phyloP scores from a whole-genome alignment of 1,140 invertebrate species.

The Dysdera silvatica region DNA sequence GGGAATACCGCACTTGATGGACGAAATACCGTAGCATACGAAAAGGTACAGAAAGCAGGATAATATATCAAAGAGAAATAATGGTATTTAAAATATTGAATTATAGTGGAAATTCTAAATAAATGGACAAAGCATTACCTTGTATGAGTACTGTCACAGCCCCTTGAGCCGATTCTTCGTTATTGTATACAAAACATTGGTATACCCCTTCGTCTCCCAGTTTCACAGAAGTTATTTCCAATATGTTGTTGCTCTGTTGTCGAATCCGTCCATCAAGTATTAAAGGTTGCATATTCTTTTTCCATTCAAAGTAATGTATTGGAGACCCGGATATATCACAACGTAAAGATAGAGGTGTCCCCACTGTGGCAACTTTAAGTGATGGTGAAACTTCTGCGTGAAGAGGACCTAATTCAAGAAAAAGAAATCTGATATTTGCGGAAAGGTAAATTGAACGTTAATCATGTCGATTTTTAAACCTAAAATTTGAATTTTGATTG shows the following conservation, averaged over 20 bases:
- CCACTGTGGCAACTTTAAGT: slow-evolving; percentile 16
- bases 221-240: slow-evolving; percentile 55
- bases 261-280: slow-evolving; percentile 18
- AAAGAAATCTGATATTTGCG: not conserved
- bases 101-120: too few species aligned
- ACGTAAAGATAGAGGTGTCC: slow-evolving; percentile 15
- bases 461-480: too few species aligned
- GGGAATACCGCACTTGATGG: too few species aligned
- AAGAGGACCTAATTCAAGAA: slow-evolving; percentile 6
- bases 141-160: slow-evolving; percentile 43
- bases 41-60: too few species aligned
- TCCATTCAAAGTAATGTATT: slow-evolving; percentile 25
- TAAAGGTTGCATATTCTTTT: slow-evolving; percentile 17
- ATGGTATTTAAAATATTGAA: too few species aligned
- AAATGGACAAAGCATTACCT: too few species aligned
- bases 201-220: slow-evolving; percentile 97
- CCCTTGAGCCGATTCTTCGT: slow-evolving; percentile 66
- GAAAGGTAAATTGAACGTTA: not conserved
- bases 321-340: slow-evolving; percentile 30
- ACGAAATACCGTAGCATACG: too few species aligned
- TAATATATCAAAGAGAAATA: too few species aligned
- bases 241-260: slow-evolving; percentile 26
- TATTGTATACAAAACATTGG: slow-evolving; percentile 89
- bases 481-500: too few species aligned
- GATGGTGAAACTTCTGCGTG: slow-evolving; percentile 4